Conservation (phyloP, 2,113 vertebrate genomes). For the Aleadryas rufinucha region DNA sequence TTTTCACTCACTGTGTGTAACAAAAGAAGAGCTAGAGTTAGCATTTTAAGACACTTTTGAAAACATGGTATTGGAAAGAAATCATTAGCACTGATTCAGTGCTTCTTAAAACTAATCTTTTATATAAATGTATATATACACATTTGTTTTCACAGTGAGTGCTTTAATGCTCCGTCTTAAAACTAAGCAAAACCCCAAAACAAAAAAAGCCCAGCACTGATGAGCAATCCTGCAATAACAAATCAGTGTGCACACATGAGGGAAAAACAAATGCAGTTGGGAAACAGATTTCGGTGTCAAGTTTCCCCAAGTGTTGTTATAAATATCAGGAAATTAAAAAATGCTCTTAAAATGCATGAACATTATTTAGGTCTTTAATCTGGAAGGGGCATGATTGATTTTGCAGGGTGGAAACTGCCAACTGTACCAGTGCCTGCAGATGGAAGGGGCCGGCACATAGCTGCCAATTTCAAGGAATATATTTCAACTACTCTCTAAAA, state of each 20-base stretch:
- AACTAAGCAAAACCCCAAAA: constrained; percentile 32
- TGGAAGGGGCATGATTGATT: constrained; percentile 70
- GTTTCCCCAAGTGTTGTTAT: constrained; percentile 66
- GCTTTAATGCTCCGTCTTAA: constrained; percentile 2
- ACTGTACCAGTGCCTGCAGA: constrained; percentile 65
- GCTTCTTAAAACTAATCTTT: neutral
- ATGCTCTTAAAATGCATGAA: constrained; percentile 65
- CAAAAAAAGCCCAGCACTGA: constrained; percentile 30
- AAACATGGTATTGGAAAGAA: constrained; percentile 10
- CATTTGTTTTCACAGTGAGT: constrained; percentile 36
- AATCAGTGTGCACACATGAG: constrained; percentile 58
- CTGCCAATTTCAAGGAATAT: constrained; percentile 61
- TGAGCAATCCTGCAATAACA: constrained; percentile 54
- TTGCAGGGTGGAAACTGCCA: constrained; percentile 65
- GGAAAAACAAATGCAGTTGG: constrained; percentile 66
- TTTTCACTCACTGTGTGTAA: constrained; percentile 8
- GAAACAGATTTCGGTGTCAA: constrained; percentile 66
- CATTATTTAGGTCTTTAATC: constrained; percentile 68
- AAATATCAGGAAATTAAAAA: constrained; percentile 70
- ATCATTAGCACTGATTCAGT: neutral
- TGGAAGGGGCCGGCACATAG: constrained; percentile 61
- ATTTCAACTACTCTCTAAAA: constrained; percentile 50
- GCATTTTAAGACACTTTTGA: neutral
- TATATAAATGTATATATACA: neutral
- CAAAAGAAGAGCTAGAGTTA: constrained; percentile 26